Base-by-base conservation (phyloP, 2,888 invertebrate species). In the Cephus sareptanus region DNA sequence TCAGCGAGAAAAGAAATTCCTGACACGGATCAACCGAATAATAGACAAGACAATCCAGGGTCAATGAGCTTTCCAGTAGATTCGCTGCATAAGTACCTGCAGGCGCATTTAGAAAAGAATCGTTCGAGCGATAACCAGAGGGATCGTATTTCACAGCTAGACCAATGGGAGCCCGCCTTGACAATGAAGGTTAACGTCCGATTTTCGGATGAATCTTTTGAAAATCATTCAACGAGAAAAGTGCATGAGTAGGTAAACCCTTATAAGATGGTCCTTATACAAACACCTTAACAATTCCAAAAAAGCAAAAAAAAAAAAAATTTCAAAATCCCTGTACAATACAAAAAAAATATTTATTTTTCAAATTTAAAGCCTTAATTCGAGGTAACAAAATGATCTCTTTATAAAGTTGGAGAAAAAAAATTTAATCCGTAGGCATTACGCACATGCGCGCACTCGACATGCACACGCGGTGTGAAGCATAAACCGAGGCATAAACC, bases 401-500 rank as follows among this genome's bases (percentile, higher is more conserved):
- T 9, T 56, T 56, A 56, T 56, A 56, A 56, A 56, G 56, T 56
- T 56, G 23, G 56, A 13, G 4, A 56, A 23, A 23, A 40, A 82
- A 85, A 83, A 82, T 82, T 81, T 77, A 77, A 74, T 75, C 73
- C 79, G 80, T 77, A 74, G 40, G 81, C 83, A 86, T 88, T 86
- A 86, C 85, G 87, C 86, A 80, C 83, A 84, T 84, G 85, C 81
- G 84, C 83, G 80, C 76, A 82, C 79, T 75, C 80, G 77, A 79
- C 82, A 81, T 82, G 89, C 90, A 83, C 91, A 87, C 85, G 89
- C 87, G 89, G 90, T 89, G 90, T 87, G 89, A 90, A 89, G 85
- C 90, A 90, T 91, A 91, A 91, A 91, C 88, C 88, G 87, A 86
- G 83, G 85, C 88, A 90, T 90, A 90, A 90, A 91, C 87, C 87